phyloP scores from a whole-genome alignment of 2,888 invertebrate genomes.

The Automeris io region DNA sequence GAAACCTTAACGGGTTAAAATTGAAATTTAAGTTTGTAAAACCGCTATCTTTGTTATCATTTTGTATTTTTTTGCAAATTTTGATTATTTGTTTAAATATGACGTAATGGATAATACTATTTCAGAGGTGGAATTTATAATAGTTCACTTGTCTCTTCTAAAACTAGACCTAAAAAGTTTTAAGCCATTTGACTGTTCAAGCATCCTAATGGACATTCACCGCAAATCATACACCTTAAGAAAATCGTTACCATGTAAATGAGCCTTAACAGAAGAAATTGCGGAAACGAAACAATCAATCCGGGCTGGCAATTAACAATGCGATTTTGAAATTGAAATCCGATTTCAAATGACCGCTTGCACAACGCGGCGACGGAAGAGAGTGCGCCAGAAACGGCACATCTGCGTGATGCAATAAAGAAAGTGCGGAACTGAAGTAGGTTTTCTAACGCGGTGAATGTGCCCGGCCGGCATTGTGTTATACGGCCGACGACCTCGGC shows the following conservation, averaged over 20 bases:
- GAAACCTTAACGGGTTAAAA: no score
- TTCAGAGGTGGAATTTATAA: no score
- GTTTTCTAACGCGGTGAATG: conserved; percentile 74
- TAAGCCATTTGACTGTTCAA: no score
- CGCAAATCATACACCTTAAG: no score
- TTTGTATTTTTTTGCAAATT: no score
- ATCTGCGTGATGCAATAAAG: conserved; percentile 70
- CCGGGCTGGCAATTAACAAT: conserved; percentile 33
- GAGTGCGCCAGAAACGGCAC: conserved; percentile 66
- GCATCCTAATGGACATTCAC: no score
- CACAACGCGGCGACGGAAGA: conserved; percentile 64
- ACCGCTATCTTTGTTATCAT: no score
- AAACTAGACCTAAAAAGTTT: no score
- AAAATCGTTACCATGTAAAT: conserved; percentile 34
- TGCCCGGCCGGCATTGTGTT: conserved; percentile 64
- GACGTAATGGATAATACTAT: no score
- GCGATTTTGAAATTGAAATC: conserved; percentile 44
- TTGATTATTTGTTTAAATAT: no score
- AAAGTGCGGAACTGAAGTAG: conserved; percentile 75
- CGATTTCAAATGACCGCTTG: conserved; percentile 45
- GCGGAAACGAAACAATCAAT: conserved; percentile 34
- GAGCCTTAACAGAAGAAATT: conserved; percentile 59
- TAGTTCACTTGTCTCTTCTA: no score
- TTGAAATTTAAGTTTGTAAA: no score
- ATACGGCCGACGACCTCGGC: conserved; percentile 63